Evolutionary conservation across 1,140 invertebrate genomes (phyloP), one percentile per base, ranked within the genome.

Genomic region (Coelopa frigida): DNA sequence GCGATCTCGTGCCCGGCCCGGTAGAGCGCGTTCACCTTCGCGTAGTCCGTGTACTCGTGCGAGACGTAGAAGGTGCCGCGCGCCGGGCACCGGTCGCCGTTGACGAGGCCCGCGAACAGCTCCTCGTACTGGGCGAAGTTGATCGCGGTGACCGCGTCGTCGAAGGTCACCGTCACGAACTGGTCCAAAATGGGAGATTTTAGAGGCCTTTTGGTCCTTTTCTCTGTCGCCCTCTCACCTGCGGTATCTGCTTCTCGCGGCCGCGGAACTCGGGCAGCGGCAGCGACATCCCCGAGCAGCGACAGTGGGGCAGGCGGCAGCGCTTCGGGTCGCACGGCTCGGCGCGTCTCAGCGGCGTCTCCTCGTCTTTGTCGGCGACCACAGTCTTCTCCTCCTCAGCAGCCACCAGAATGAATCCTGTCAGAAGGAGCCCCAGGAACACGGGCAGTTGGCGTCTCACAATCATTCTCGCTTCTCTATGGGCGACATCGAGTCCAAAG

Each of bases 21-120:
- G 53, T 81, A 80, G 2, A 85, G 61, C 40, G 83, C 73, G 46
- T 82, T 76, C 11, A 84, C 64, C 52, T 73, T 51, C 7, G 68
- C 67, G 52, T 85, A 86, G 62, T 85, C 78, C 1, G 82, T 83
- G 55, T 82, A 84, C 48, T 84, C 80, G 52, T 85, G 79, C 8
- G 75, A 78, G 7, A 84, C 69, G 57, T 78, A 87, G 64, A 81
- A 82, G 0, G 83, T 85, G 14, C 73, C 73, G 4, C 72, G 62
- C 1, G 77, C 73, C 0, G 75, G 72, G 51, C 83, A 85, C 8
- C 75, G 75, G 66, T 87, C 82, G 1, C 77, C 78, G 71, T 81
- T 77, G 29, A 20, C 58, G 2, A 81, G 61, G 6, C 72, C 73
- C 36, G 76, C 73, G 33, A 86, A 75, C 2, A 81, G 56, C 23